phyloP scores from a whole-genome alignment of 2,888 invertebrate species.

The Gymnocheta viridis region DNA sequence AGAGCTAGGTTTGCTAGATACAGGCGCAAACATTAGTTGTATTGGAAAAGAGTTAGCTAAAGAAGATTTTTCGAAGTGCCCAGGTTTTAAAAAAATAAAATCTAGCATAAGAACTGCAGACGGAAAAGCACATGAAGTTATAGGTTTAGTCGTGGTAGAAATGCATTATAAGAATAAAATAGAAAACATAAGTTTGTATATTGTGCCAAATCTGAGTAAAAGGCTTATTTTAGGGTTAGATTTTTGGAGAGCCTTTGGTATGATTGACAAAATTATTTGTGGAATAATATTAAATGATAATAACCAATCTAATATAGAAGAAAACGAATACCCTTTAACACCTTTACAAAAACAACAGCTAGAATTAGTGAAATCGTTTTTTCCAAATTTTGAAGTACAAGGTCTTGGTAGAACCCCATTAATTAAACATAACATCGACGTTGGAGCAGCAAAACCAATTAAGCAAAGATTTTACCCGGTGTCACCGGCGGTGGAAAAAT shows the following conservation, averaged over 20 bases:
- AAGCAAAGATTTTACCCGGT: too few species aligned
- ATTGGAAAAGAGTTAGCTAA: constrained; percentile 1
- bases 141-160: neutral
- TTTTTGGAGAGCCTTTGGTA: constrained; percentile 10
- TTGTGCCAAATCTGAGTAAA: neutral
- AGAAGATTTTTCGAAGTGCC: neutral
- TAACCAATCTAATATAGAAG: neutral
- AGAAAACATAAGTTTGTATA: neutral
- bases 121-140: neutral
- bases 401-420: too few species aligned
- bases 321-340: neutral
- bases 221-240: constrained; percentile 23
- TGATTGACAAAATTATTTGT: neutral
- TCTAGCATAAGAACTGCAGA: neutral
- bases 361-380: too few species aligned
- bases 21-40: constrained; percentile 6
- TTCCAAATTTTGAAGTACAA: too few species aligned
- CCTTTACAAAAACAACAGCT: too few species aligned
- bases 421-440: too few species aligned
- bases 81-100: neutral
- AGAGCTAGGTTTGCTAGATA: neutral
- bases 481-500: too few species aligned
- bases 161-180: neutral
- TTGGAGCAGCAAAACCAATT: too few species aligned
- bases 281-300: neutral